These are phyloP conservation scores for Brenthis ino DNA, from an alignment of 2,888 invertebrate genomes.

Conservation along the genomic window DNA sequence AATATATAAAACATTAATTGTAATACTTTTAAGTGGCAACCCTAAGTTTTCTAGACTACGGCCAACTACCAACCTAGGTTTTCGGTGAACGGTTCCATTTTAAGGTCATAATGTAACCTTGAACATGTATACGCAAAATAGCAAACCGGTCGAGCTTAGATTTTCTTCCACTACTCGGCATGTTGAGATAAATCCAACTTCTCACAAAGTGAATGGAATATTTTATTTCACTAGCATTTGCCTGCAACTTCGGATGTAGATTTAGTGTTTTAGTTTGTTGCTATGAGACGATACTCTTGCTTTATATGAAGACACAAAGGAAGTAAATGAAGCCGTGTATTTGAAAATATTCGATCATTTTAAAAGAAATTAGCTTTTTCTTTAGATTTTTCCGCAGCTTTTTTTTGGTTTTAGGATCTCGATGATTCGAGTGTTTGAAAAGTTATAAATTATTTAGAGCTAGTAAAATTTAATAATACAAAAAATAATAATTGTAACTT, in stretches of 20 bases:
- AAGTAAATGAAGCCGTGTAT: too few relatives aligned
- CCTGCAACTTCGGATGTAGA: too few relatives aligned
- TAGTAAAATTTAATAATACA: too few relatives aligned
- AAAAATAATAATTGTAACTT: too few relatives aligned
- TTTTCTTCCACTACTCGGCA: constrained; percentile 14
- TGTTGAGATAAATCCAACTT: constrained; percentile 14
- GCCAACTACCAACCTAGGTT: constrained; percentile 34
- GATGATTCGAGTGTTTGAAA: too few relatives aligned
- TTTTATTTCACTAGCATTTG: constrained; percentile 5
- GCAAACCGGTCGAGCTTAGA: constrained; percentile 14
- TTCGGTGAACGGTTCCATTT: constrained; percentile 34
- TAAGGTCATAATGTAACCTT: constrained; percentile 29
- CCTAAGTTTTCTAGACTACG: constrained; percentile 32
- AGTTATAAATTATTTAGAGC: too few relatives aligned
- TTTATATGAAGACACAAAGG: too few relatives aligned
- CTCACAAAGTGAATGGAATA: constrained; percentile 16
- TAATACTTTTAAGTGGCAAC: constrained; percentile 7
- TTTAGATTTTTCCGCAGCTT: too few relatives aligned
- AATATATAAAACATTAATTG: neutral
- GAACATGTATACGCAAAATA: constrained; percentile 21
- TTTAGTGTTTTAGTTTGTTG: neutral
- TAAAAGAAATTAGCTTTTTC: too few relatives aligned
- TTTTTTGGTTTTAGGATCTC: too few relatives aligned
- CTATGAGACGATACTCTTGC: too few relatives aligned
- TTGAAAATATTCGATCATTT: too few relatives aligned